phyloP scores from a whole-genome alignment of 1,140 invertebrate species.

The Macrobrachium nipponense region DNA sequence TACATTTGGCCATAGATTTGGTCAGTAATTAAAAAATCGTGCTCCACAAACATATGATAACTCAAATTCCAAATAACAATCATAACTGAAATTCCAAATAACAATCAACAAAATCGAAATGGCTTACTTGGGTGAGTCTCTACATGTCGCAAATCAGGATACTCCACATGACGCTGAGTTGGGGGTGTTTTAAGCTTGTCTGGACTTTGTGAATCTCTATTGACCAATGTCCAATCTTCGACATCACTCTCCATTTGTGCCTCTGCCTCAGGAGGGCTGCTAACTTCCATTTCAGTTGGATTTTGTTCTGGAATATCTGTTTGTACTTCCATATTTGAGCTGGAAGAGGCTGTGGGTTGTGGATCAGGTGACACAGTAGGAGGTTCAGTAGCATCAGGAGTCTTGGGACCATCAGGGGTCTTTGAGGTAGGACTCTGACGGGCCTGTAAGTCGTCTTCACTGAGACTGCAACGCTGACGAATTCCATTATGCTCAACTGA shows the following conservation, averaged over 20 bases:
- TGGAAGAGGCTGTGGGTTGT: neutral
- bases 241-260: conserved; percentile 26
- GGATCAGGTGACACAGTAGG: neutral
- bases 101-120: neutral
- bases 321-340: conserved; percentile 49
- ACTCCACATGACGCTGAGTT: conserved; percentile 10
- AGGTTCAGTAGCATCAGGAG: neutral
- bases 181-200: conserved; percentile 1
- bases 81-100: neutral
- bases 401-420: neutral
- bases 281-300: conserved; percentile 35
- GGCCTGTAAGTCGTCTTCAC: conserved; percentile 15
- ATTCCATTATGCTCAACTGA: conserved; percentile 55
- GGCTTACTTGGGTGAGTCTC: conserved; percentile 41
- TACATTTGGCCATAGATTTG: no score
- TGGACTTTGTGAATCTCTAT: conserved; percentile 18
- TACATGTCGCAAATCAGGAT: conserved; percentile 9
- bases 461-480: conserved; percentile 46
- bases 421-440: neutral
- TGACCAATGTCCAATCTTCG: conserved; percentile 65
- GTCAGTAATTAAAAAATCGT: no score
- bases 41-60: neutral
- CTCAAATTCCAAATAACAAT: neutral
- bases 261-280: conserved; percentile 23
- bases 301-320: neutral